Conservation (phyloP, 1,140 invertebrate genomes). For the Drosophila busckii region DNA sequence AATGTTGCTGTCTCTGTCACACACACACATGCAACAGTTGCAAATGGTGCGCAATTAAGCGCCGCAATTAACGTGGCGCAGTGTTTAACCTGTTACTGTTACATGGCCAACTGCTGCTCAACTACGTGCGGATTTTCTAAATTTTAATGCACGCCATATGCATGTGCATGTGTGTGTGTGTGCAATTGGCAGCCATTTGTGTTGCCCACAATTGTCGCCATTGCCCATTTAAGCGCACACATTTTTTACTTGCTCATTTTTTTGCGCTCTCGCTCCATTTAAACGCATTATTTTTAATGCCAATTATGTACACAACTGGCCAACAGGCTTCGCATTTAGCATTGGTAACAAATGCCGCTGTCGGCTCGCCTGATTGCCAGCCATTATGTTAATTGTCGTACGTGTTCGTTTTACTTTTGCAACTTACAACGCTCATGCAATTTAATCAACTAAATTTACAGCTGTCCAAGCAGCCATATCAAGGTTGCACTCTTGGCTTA, state of each 20-base stretch:
- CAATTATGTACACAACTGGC: slow-evolving; percentile 48
- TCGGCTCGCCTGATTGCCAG: slow-evolving; percentile 52
- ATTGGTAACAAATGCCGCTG: slow-evolving; percentile 55
- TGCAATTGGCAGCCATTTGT: slow-evolving; percentile 65
- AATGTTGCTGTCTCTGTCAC: neutral
- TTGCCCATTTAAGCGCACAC: slow-evolving; percentile 39
- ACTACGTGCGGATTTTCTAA: slow-evolving; percentile 66
- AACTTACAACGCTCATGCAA: slow-evolving; percentile 2
- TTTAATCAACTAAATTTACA: slow-evolving; percentile 33
- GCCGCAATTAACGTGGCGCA: slow-evolving; percentile 69
- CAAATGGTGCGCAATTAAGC: slow-evolving; percentile 70
- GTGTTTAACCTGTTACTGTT: slow-evolving; percentile 68
- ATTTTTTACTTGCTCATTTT: slow-evolving; percentile 58
- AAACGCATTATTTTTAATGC: slow-evolving; percentile 72
- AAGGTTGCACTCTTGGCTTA: no score
- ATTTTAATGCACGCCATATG: slow-evolving; percentile 63
- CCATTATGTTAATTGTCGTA: slow-evolving; percentile 67
- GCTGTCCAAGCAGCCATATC: no score
- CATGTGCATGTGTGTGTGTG: slow-evolving; percentile 8
- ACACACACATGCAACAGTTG: slow-evolving; percentile 59
- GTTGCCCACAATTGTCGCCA: slow-evolving; percentile 60
- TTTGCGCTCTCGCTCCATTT: slow-evolving; percentile 39
- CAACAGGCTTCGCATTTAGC: neutral
- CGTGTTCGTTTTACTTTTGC: slow-evolving; percentile 33
- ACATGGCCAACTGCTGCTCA: slow-evolving; percentile 35